Evolutionary conservation across 2,113 vertebrate genomes (phyloP), one percentile per base, ranked within the genome.

Genomic region (Penelope pileata): DNA sequence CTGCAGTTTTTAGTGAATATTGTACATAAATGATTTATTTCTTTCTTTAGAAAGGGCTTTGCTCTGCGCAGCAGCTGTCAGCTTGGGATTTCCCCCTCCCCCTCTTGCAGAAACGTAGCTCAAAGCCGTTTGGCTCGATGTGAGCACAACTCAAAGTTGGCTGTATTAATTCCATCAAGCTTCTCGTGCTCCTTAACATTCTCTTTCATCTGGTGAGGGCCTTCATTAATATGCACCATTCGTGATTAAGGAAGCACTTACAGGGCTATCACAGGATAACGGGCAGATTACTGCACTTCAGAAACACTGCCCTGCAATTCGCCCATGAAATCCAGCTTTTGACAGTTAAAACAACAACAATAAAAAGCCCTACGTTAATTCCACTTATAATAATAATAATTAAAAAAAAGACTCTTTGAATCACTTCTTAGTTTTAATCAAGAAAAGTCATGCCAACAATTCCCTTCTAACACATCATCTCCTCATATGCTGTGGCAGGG

Each of bases 11-110:
- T 59, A 74, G 60, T 43, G 79, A 72, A 93, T 85, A 94, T 38
- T 96, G 96, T 96, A 86, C 81, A 68, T 73, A 73, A 89, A 92
- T 86, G 51, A 96, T 96, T 91, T 93, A 91, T 96, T 94, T 77
- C 48, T 93, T 94, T 93, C 81, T 95, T 94, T 86, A 78, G 58
- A 95, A 90, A 95, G 45, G 8, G 8, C 42, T 95, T 94, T 93
- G n/a, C 73, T 95, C 85, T 88, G 45, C 85, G 67, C 3, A 1
- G 90, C 96, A 86, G 91, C 74, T 83, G 72, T 84, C 79, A 78
- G 45, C 78, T 86, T 70, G 75, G 86, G 87, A 76, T 69, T 94
- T 68, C 43, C 38, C 59, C 74, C 51, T 86, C 75, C 83, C 73
- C 11, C 29, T 86, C 54, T 80, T 84, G 83, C 75, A 91, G 88